A percentile compares a stretch with the other conserved stretches of the same genome.
phyloP scores from a whole-genome alignment of 35 echinoderm and acorn worm species.

The Ophiothrix spiculata region DNA sequence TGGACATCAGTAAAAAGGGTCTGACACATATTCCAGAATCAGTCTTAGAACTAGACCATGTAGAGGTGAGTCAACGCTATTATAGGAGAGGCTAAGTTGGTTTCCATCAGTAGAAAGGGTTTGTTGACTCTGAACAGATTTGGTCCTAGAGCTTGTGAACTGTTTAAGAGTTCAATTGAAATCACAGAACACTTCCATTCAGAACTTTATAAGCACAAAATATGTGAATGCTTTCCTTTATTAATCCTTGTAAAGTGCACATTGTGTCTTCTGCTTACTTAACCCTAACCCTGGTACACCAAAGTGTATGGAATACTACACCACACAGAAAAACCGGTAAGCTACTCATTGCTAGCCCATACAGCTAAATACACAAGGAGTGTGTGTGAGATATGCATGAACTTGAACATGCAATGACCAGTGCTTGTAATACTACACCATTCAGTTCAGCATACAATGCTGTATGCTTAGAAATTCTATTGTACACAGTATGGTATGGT shows the following conservation, averaged over 20 bases:
- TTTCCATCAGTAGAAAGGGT: not conserved
- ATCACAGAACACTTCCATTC: no score
- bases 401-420: not conserved
- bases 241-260: not conserved
- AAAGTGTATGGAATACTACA: no score
- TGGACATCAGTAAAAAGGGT: slow-evolving; percentile 31
- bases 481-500: not conserved
- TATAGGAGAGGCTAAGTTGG: not conserved
- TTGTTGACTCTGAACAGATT: not conserved
- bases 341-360: no score
- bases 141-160: not conserved
- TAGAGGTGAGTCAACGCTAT: slow-evolving; percentile 10
- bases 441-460: not conserved
- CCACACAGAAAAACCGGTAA: no score
- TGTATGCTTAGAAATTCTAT: not conserved
- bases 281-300: no score
- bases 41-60: slow-evolving; percentile 26
- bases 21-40: not conserved
- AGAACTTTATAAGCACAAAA: no score
- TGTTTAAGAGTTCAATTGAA: no score
- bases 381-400: not conserved
- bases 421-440: no score
- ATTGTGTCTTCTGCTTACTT: not conserved
- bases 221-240: no score
- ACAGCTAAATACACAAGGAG: not conserved